Percentiles rank a stretch among this genome's conserved stretches.
Evolutionary conservation across 2,888 invertebrate species (phyloP).

Genomic region (Quadriops clusia): DNA sequence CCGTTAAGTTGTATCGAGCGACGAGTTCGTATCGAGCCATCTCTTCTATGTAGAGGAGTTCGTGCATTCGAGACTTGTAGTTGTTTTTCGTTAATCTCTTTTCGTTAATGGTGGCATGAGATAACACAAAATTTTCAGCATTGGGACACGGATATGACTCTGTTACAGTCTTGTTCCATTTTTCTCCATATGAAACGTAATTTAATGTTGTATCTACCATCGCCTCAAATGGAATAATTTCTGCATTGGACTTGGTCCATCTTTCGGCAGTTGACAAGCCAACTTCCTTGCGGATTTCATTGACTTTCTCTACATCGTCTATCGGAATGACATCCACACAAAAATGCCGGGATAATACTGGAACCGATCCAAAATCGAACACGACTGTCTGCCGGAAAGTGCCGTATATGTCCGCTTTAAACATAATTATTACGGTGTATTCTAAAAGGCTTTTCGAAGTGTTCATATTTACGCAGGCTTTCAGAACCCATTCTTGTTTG

Average conservation of each 20-base stretch:
- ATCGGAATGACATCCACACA: slow-evolving; percentile 67
- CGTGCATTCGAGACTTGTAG: slow-evolving; percentile 63
- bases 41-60: slow-evolving; percentile 64
- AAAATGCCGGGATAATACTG: slow-evolving; percentile 51
- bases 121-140: slow-evolving; percentile 52
- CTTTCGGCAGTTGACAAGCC: slow-evolving; percentile 48
- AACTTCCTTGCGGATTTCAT: slow-evolving; percentile 51
- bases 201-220: slow-evolving; percentile 20
- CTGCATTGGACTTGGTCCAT: slow-evolving; percentile 40
- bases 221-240: slow-evolving; percentile 32
- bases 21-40: slow-evolving; percentile 57
- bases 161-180: slow-evolving; percentile 44
- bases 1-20: slow-evolving; percentile 55
- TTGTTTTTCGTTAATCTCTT: slow-evolving; percentile 52
- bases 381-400: slow-evolving; percentile 68
- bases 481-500: slow-evolving; percentile 29
- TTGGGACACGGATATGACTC: slow-evolving; percentile 55
- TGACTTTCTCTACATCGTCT: slow-evolving; percentile 50
- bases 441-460: slow-evolving; percentile 25
- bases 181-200: slow-evolving; percentile 18
- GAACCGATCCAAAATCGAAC: slow-evolving; percentile 59
- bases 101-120: slow-evolving; percentile 54
- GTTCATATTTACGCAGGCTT: slow-evolving; percentile 7
- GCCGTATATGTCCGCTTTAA: slow-evolving; percentile 60
- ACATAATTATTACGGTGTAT: slow-evolving; percentile 45